Percentiles rank a stretch among this genome's conserved stretches.
These are phyloP conservation scores for Tillus elongatus DNA, from an alignment of 2,888 invertebrate genomes.

Conservation along the genomic window DNA sequence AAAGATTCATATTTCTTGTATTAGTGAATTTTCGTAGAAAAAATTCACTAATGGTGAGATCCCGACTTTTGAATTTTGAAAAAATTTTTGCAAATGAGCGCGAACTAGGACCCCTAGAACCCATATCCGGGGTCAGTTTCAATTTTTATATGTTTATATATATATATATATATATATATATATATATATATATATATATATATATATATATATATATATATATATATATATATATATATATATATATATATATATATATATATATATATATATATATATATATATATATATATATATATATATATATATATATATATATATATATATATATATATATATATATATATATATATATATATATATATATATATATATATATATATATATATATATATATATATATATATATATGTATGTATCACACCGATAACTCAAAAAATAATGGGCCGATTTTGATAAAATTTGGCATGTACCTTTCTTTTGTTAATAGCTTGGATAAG, in stretches of 20 bases:
- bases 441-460: too few relatives aligned
- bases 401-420: neutral
- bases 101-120: too few relatives aligned
- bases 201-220: conserved; percentile 8
- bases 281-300: conserved; percentile 7
- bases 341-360: conserved; percentile 6
- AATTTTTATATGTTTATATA: too few relatives aligned
- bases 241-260: conserved; percentile 8
- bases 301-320: conserved; percentile 8
- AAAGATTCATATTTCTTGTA: too few relatives aligned
- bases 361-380: conserved; percentile 5
- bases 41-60: too few relatives aligned
- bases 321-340: conserved; percentile 8
- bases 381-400: conserved; percentile 4
- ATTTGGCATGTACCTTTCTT: too few relatives aligned
- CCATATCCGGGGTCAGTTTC: too few relatives aligned
- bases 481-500: too few relatives aligned
- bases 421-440: too few relatives aligned
- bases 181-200: conserved; percentile 8
- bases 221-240: conserved; percentile 8
- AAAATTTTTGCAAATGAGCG: too few relatives aligned
- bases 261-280: conserved; percentile 6
- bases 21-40: too few relatives aligned
- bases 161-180: neutral
- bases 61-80: too few relatives aligned